Base-by-base conservation (phyloP, 2,113 vertebrate species). In the Accipiter cooperii region DNA sequence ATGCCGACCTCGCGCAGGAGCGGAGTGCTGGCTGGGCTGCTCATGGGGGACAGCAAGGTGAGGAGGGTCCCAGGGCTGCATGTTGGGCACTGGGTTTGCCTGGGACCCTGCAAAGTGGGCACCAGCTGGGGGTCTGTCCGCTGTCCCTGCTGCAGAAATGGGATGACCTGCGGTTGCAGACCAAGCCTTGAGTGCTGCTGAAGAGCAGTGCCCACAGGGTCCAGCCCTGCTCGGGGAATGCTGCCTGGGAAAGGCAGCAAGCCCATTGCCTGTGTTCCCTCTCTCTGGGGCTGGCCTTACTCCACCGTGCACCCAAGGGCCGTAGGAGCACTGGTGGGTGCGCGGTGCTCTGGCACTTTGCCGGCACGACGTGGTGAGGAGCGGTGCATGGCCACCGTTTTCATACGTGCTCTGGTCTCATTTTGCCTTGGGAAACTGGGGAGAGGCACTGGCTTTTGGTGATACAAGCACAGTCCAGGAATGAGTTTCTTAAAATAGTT, bases 321-420 rank as follows among this genome's bases (percentile, higher is more conserved):
- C 1, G 0, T 6, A 46, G 58, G 17, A 91, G 31, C 0, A 2
- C 44, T n/a, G 20, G 10, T 8, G 47, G 60, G n/a, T 19, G 15
- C 2, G 0, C 0, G 3, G 52, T 36, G 52, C 6, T 68, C 42
- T 0, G 0, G 13, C 0, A 0, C 19, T 55, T 66, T 61, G 47
- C 24, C 14, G 46, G 31, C 26, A 8, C 6, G 5, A 2, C 2
- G 0, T 20, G n/a, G 29, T 13, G 36, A 91, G 54, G 64, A 80
- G 55, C 2, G 36, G 13, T 19, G 24, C 38, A 7, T 0, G 4
- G 40, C 44, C 44, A 12, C 31, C 19, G 49, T 6, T 55, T 74
- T 65, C 3, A 0, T 25, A 7, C 8, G 9, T 34, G 47, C n/a
- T 68, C 40, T 87, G 44, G 12, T 58, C 65, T 85, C 31, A 36